These are phyloP conservation scores for Lordiphosa stackelbergi DNA, from an alignment of 1,140 invertebrate species.

Conservation along the genomic window DNA sequence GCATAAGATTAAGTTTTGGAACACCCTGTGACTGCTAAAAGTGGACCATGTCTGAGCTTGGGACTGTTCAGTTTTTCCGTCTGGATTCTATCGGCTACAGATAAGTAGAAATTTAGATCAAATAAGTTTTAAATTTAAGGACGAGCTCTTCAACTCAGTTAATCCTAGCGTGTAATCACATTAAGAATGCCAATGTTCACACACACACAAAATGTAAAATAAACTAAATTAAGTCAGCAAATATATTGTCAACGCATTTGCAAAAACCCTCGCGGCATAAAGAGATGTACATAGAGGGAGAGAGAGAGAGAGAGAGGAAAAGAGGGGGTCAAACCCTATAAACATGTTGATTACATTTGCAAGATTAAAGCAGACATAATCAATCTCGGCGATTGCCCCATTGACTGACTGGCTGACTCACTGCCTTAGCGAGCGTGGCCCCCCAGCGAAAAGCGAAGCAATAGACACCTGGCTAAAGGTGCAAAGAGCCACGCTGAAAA, in stretches of 20 bases:
- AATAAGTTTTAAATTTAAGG: no score
- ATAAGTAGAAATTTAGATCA: no score
- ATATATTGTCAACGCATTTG: slow-evolving; percentile 25
- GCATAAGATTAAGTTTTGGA: no score
- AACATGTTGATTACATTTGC: slow-evolving; percentile 50
- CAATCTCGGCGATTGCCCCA: slow-evolving; percentile 53
- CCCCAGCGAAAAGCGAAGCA: slow-evolving; percentile 13
- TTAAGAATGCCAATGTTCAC: slow-evolving; percentile 7
- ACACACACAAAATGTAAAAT: slow-evolving; percentile 5
- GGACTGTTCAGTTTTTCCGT: no score
- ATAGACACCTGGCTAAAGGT: slow-evolving; percentile 30
- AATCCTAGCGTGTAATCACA: slow-evolving; percentile 5
- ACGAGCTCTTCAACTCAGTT: not conserved
- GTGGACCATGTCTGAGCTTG: no score
- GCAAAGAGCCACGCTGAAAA: slow-evolving; percentile 39
- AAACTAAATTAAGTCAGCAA: slow-evolving; percentile 34
- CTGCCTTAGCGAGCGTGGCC: slow-evolving; percentile 19
- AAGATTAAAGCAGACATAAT: slow-evolving; percentile 58
- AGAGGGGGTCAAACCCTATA: slow-evolving; percentile 10
- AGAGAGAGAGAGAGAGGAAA: not conserved
- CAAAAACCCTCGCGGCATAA: slow-evolving; percentile 4
- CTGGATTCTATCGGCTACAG: no score
- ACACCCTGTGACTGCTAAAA: no score
- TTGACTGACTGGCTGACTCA: slow-evolving; percentile 20
- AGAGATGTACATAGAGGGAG: not conserved